These are phyloP conservation scores for Dynastes grantii DNA, from an alignment of 2,888 invertebrate species.

Conservation along the genomic window DNA sequence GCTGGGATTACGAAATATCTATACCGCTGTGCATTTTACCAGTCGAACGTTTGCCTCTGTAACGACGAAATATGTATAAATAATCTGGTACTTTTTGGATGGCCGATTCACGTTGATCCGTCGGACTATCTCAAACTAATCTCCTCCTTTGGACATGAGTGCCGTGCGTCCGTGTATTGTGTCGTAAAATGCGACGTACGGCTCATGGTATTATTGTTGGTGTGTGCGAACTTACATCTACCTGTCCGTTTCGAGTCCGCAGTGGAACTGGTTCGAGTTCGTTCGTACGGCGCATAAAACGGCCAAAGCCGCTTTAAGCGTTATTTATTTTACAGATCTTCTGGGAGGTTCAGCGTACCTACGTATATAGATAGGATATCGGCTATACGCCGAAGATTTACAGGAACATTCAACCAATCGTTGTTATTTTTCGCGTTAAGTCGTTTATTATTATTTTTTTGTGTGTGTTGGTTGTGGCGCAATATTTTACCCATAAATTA, in stretches of 20 bases:
- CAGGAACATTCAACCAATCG: background rate
- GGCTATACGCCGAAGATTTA: background rate
- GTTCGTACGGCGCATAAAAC: background rate
- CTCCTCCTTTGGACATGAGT: background rate
- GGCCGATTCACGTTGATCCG: conserved; percentile 2
- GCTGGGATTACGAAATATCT: too few relatives aligned
- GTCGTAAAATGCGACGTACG: background rate
- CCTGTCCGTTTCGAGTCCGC: too few relatives aligned
- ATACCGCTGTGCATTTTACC: too few relatives aligned
- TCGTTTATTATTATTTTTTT: background rate
- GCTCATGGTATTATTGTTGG: background rate
- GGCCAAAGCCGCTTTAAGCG: background rate
- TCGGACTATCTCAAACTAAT: conserved; percentile 2
- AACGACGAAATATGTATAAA: too few relatives aligned
- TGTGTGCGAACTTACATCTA: too few relatives aligned
- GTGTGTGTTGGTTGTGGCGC: background rate
- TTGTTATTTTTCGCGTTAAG: background rate
- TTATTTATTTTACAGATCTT: conserved; percentile 13
- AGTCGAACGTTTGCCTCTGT: too few relatives aligned
- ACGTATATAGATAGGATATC: background rate
- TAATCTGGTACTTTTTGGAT: background rate
- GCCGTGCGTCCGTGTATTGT: background rate
- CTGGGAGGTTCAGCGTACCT: background rate
- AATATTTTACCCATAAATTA: too few relatives aligned
- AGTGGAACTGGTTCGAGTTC: too few relatives aligned